These are phyloP conservation scores for Drosophila carrolli DNA, from an alignment of 1,140 invertebrate species.

Conservation along the genomic window DNA sequence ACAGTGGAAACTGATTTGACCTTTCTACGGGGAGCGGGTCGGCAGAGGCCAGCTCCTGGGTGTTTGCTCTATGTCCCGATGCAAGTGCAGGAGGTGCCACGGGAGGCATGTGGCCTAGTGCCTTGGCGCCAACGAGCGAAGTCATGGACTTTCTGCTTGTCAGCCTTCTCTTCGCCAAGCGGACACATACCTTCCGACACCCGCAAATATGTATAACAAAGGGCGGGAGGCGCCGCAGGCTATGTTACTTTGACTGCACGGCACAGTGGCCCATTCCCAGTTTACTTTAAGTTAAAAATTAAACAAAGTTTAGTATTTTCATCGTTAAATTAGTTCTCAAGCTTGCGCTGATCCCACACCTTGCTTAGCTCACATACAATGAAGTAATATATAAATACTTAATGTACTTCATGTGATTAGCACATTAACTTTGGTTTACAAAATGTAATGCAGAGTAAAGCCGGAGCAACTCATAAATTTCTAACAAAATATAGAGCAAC, in stretches of 20 bases:
- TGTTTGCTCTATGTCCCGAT: constrained; percentile 31
- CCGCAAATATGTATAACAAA: constrained; percentile 32
- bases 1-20: constrained; percentile 48
- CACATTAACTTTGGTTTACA: too few relatives aligned
- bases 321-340: background rate
- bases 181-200: constrained; percentile 19
- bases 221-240: constrained; percentile 24
- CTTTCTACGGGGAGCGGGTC: constrained; percentile 13
- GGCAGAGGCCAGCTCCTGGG: constrained; percentile 10
- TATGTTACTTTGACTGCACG: constrained; percentile 39
- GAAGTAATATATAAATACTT: too few relatives aligned
- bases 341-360: background rate
- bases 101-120: background rate
- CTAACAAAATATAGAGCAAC: too few relatives aligned
- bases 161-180: constrained; percentile 8
- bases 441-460: too few relatives aligned
- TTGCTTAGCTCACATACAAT: too few relatives aligned
- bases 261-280: constrained; percentile 16
- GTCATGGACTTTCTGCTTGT: constrained; percentile 49
- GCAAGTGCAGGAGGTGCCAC: constrained; percentile 19
- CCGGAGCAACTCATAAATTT: too few relatives aligned
- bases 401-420: too few relatives aligned
- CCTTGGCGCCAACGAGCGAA: constrained; percentile 61
- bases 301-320: background rate
- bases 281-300: background rate